Conservation (phyloP, 2,888 invertebrate species). For the Rotaria socialis region DNA sequence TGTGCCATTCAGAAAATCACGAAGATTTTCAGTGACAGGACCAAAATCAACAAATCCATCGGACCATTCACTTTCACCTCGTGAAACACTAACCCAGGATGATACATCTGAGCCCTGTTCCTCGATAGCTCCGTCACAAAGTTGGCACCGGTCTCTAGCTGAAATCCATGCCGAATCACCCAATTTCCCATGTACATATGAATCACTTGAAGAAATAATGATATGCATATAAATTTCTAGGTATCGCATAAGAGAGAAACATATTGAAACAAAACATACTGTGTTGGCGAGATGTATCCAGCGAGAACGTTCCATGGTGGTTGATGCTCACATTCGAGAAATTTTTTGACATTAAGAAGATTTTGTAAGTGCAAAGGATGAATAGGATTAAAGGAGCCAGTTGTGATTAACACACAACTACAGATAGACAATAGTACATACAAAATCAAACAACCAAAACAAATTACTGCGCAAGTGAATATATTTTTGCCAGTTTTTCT, state of each 20-base stretch:
- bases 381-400: neutral
- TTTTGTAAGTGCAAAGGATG: neutral
- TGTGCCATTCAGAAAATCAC: neutral
- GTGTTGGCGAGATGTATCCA: neutral
- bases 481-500: too few relatives aligned
- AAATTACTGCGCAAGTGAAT: too few relatives aligned
- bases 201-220: neutral
- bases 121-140: neutral
- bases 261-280: neutral
- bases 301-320: neutral
- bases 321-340: neutral
- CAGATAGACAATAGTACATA: neutral
- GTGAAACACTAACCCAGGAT: neutral
- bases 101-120: neutral
- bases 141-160: neutral
- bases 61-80: neutral
- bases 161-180: conserved; percentile 12
- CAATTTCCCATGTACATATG: neutral
- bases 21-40: neutral
- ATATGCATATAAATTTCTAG: neutral
- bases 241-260: neutral
- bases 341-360: neutral
- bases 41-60: conserved; percentile 19
- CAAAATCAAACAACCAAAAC: too few relatives aligned
- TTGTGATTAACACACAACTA: neutral